Conservation (phyloP, 2,113 vertebrate genomes). For the Phaethon lepturus region DNA sequence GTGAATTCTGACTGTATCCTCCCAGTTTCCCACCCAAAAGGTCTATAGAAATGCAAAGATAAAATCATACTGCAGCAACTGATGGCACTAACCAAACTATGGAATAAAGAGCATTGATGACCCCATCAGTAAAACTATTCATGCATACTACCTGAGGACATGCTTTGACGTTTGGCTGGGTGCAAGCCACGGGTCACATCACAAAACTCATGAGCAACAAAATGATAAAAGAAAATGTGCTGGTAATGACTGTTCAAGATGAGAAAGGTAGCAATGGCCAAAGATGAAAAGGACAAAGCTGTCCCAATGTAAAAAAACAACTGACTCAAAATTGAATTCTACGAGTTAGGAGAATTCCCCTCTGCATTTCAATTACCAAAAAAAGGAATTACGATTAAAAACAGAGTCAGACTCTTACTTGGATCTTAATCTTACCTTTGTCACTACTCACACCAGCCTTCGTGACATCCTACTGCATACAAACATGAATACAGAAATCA, state of each 20-base stretch:
- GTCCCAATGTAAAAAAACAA: not conserved
- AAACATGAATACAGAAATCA: not conserved
- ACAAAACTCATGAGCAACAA: not conserved
- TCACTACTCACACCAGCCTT: not conserved
- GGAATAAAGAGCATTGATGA: not conserved
- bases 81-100: not conserved
- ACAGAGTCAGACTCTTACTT: not conserved
- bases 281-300: not conserved
- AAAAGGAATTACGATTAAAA: not conserved
- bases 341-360: not conserved
- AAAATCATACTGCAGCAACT: not conserved
- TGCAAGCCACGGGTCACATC: not conserved
- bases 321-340: not conserved
- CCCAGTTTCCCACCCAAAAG: not conserved
- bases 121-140: not conserved
- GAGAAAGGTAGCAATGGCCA: not conserved
- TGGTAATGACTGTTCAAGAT: not conserved
- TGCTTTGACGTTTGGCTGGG: not conserved
- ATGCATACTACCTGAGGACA: not conserved
- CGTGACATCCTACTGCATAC: not conserved
- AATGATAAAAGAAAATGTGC: not conserved
- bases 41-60: not conserved
- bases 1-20: not conserved
- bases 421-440: not conserved
- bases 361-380: not conserved